A percentile compares a stretch with the other conserved stretches of the same genome.
These are phyloP conservation scores for Danio kyathit DNA, from an alignment of 2,797 vertebrate species.

Conservation along the genomic window DNA sequence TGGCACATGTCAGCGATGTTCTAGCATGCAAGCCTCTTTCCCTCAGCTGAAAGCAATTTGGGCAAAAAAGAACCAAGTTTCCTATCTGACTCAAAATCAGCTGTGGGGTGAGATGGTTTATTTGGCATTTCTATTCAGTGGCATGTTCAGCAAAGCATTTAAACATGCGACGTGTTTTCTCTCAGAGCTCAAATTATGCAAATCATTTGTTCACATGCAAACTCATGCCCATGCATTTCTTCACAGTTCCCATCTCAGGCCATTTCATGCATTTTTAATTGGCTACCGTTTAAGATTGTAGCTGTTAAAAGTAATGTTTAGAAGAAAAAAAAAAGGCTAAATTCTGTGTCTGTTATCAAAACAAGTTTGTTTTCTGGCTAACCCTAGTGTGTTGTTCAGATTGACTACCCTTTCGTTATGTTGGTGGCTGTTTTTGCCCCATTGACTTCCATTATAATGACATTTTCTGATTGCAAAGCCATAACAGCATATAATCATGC, in stretches of 20 bases:
- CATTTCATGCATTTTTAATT: slow-evolving; percentile 26
- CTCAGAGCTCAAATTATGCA: slow-evolving; percentile 28
- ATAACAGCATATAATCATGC: too few relatives aligned
- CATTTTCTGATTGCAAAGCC: too few relatives aligned
- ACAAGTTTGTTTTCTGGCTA: background rate
- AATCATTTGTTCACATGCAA: slow-evolving; percentile 32
- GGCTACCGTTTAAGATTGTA: background rate
- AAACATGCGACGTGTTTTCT: slow-evolving; percentile 38
- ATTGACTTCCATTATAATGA: too few relatives aligned
- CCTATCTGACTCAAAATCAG: slow-evolving; percentile 57
- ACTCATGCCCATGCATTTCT: background rate
- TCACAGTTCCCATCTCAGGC: background rate
- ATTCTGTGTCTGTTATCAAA: background rate
- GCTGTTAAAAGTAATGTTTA: background rate
- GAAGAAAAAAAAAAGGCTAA: too few relatives aligned
- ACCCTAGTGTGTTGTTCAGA: too few relatives aligned
- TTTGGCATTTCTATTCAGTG: slow-evolving; percentile 9
- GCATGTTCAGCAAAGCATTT: slow-evolving; percentile 38
- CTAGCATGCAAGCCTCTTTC: slow-evolving; percentile 49
- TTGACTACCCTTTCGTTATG: too few relatives aligned
- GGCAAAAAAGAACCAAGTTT: slow-evolving; percentile 41
- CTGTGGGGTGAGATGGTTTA: slow-evolving; percentile 33
- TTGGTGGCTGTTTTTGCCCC: too few relatives aligned
- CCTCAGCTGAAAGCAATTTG: slow-evolving; percentile 64
- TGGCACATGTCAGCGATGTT: slow-evolving; percentile 39